Conservation (phyloP, 2,113 vertebrate genomes). For the Tauraco erythrolophus region DNA sequence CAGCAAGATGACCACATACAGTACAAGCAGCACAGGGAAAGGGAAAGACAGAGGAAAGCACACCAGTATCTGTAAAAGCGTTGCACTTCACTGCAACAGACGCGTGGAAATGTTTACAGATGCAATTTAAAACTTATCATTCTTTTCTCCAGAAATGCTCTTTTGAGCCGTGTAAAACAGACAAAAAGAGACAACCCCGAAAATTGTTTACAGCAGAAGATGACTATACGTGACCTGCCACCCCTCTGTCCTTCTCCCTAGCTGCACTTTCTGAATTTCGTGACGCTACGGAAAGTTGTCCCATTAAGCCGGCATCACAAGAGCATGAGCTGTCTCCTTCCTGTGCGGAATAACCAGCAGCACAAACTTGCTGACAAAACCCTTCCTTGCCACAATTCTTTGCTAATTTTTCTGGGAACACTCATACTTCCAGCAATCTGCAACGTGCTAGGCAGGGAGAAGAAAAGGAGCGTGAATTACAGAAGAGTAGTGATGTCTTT, state of each 20-base stretch:
- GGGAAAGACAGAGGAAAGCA: neutral
- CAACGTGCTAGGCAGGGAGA: neutral
- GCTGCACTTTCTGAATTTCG: neutral
- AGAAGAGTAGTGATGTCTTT: neutral
- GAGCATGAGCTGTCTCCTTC: constrained; percentile 16
- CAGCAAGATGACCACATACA: neutral
- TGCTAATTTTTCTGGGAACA: neutral
- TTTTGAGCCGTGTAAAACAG: neutral
- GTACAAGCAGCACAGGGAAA: neutral
- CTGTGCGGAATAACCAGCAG: neutral
- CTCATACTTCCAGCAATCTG: neutral
- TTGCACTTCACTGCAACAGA: neutral
- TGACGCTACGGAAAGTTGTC: neutral
- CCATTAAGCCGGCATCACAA: neutral
- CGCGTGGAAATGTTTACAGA: neutral
- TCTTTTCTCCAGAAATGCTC: neutral
- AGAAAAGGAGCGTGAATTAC: neutral
- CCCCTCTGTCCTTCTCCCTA: neutral
- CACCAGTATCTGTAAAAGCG: neutral
- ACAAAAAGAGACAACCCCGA: neutral
- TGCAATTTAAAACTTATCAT: neutral
- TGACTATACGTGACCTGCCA: neutral
- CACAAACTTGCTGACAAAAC: neutral
- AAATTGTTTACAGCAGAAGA: neutral
- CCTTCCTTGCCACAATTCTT: neutral